These are phyloP conservation scores for Urocynchramus pylzowi DNA, from an alignment of 2,113 vertebrate species.

Conservation along the genomic window DNA sequence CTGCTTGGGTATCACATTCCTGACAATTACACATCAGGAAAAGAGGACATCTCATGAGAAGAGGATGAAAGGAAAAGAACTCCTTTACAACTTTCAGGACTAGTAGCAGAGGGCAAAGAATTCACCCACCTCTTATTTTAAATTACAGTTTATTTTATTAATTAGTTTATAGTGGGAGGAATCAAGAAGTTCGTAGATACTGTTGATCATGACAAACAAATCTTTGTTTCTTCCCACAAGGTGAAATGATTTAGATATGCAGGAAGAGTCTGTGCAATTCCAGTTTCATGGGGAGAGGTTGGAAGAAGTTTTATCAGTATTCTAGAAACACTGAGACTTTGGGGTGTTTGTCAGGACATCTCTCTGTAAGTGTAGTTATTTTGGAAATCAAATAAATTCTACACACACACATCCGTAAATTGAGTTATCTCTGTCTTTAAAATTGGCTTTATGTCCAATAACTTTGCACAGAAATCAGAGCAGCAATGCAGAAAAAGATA, in stretches of 20 bases:
- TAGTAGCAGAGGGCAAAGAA: neutral
- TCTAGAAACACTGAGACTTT: neutral
- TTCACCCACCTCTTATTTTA: neutral
- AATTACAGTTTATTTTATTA: neutral
- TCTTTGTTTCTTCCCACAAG: neutral
- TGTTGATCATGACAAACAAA: neutral
- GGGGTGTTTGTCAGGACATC: neutral
- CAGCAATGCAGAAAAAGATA: constrained; percentile 9
- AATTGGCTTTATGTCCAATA: neutral
- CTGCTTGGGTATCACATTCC: neutral
- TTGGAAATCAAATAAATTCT: neutral
- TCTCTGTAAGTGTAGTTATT: neutral
- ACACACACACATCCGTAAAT: neutral
- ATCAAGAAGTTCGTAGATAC: neutral
- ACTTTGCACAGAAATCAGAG: neutral
- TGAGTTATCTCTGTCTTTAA: neutral
- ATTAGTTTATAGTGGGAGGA: neutral
- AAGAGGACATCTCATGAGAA: neutral
- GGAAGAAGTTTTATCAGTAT: neutral
- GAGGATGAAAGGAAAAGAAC: neutral
- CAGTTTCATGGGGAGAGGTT: neutral
- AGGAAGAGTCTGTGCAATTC: neutral
- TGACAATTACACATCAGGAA: neutral
- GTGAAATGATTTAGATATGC: neutral
- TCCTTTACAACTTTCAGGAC: neutral